Evolutionary conservation across 2,888 invertebrate genomes (phyloP), one percentile per base, ranked within the genome.

Genomic region (Thyatira batis): DNA sequence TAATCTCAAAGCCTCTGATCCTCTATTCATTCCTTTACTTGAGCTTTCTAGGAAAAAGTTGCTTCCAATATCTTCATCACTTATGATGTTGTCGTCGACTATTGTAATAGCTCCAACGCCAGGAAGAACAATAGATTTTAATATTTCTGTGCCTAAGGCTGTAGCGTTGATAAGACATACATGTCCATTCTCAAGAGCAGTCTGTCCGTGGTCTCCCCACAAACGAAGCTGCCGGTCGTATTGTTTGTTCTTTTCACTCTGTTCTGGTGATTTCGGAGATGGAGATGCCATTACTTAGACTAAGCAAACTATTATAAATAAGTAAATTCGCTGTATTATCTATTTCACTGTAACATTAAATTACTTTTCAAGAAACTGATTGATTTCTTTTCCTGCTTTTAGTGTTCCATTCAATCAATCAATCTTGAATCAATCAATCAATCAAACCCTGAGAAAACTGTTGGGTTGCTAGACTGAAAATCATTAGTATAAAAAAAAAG

Each of bases 151-250:
- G 11, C 99, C 99, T 48, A 98, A 92, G 5, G 97, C 97, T 44
- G 96, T 97, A 0, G 98, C 98, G 87, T 98, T 98, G 62, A 99
- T 95, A 21, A 99, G 85, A 82, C 99, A 99, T 67, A 99, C 95
- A 82, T 97, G 96, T 13, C 98, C 95, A 60, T 94, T 93, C 92
- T 99, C 99, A 54, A 99, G 92, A 3, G 96, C 93, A 61, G 93
- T 88, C 89, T 99, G 99, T 0, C 99, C 99, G 88, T 99, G 98
- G 82, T 99, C 99, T 60, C 99, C 99, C 99, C 99, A 99, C 71
- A 99, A 93, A 78, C 98, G 97, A 58, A 97, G 89, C 85, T 97
- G 97, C 71, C 97, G 93, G 85, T 97, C 97, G 76, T 97, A 97
- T 89, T 95, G 96, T 79, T 95, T 94, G 62, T 92, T 94, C 82